A percentile compares a stretch with the other conserved stretches of the same genome.
phyloP scores from a whole-genome alignment of 30 jellyfish, hydroid and myxozoan species.

The Chrysaora quinquecirrha region DNA sequence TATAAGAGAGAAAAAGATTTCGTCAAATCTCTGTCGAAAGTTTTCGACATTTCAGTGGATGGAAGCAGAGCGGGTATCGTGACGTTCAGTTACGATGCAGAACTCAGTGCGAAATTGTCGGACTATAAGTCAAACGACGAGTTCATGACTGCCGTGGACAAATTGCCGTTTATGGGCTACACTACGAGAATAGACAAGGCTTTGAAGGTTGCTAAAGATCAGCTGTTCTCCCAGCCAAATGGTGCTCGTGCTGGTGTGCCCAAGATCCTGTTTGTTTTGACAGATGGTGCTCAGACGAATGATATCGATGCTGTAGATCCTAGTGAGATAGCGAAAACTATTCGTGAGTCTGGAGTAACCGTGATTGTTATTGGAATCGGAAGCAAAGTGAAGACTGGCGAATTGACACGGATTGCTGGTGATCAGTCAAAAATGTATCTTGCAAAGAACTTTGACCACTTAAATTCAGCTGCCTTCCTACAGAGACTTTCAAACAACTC shows the following conservation, averaged over 20 bases:
- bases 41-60: constrained; percentile 20
- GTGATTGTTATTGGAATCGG: constrained; percentile 84
- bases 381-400: constrained; percentile 61
- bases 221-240: constrained; percentile 43
- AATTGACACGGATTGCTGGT: constrained; percentile 75
- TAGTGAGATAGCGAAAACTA: constrained; percentile 68
- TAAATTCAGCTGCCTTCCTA: constrained; percentile 42
- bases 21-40: constrained; percentile 26
- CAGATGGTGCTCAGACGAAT: constrained; percentile 90
- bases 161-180: constrained; percentile 51
- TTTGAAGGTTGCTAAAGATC: constrained; percentile 60
- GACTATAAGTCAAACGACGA: background rate
- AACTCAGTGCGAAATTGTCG: constrained; percentile 34
- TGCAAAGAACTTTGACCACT: constrained; percentile 62
- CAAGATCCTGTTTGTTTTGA: constrained; percentile 67
- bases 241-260: constrained; percentile 74
- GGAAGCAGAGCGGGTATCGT: constrained; percentile 60
- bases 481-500: constrained; percentile 16
- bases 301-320: constrained; percentile 88
- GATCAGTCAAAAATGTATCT: constrained; percentile 31
- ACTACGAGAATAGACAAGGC: constrained; percentile 78
- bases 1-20: constrained; percentile 47
- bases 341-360: constrained; percentile 61
- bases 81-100: constrained; percentile 68
- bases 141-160: constrained; percentile 44